Evolutionary conservation across 2,113 vertebrate species (phyloP).

Genomic region (Orycteropus afer): DNA sequence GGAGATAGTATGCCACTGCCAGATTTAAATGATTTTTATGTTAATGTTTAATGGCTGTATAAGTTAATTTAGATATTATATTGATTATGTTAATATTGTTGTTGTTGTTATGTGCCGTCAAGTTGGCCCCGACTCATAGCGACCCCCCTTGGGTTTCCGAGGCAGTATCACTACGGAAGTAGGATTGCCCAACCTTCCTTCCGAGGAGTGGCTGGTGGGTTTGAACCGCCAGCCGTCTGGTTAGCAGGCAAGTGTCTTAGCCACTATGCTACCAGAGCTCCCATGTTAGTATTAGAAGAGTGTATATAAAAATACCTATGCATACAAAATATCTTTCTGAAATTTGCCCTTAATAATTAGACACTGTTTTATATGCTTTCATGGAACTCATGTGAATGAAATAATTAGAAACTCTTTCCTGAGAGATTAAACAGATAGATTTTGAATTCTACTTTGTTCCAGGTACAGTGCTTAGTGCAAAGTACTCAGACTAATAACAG

Average conservation of each 20-base stretch:
- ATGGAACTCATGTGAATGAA: not conserved
- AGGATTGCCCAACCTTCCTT: too few relatives aligned
- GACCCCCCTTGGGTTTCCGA: too few relatives aligned
- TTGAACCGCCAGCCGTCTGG: too few relatives aligned
- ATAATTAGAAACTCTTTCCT: not conserved
- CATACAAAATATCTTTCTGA: not conserved
- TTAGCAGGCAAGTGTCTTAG: too few relatives aligned
- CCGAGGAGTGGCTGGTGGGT: too few relatives aligned
- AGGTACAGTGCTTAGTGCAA: not conserved
- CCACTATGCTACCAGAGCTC: too few relatives aligned
- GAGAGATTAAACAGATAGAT: not conserved
- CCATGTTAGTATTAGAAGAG: too few relatives aligned
- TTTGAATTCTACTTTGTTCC: not conserved
- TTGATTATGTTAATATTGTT: slow-evolving; percentile 25
- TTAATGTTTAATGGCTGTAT: not conserved
- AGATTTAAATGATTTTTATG: slow-evolving; percentile 35
- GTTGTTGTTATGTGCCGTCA: too few relatives aligned
- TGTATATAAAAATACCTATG: not conserved
- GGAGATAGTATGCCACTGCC: not conserved
- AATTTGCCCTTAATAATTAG: slow-evolving; percentile 26
- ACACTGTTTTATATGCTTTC: slow-evolving; percentile 16
- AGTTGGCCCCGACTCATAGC: too few relatives aligned
- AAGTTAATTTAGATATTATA: not conserved
- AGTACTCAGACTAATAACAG: not conserved
- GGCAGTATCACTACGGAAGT: too few relatives aligned